phyloP scores from a whole-genome alignment of 2,888 invertebrate species.

The Lycocerus yunnanus region DNA sequence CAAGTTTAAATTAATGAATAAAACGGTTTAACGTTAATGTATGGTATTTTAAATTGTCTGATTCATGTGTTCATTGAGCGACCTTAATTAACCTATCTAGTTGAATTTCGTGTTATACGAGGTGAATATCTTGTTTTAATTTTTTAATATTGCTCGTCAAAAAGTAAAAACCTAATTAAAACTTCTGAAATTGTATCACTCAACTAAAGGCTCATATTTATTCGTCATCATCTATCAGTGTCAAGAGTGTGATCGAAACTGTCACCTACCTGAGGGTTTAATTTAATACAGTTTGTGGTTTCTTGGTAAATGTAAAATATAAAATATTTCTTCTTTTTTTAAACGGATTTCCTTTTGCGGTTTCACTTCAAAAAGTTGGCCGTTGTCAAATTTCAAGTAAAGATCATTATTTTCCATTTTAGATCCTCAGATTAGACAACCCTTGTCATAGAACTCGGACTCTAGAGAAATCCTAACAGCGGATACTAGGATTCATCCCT shows the following conservation, averaged over 20 bases:
- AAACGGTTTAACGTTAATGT: constrained; percentile 15
- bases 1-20: constrained; percentile 6
- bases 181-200: constrained; percentile 27
- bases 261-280: constrained; percentile 25
- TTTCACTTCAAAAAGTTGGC: constrained; percentile 39
- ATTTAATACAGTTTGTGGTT: constrained; percentile 28
- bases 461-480: constrained; percentile 33
- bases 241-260: constrained; percentile 26
- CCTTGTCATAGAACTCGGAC: constrained; percentile 35
- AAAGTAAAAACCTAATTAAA: constrained; percentile 26
- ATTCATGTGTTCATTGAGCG: constrained; percentile 21
- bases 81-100: constrained; percentile 25
- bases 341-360: not conserved
- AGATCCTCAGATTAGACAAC: constrained; percentile 39
- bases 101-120: constrained; percentile 13
- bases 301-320: constrained; percentile 35
- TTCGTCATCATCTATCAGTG: constrained; percentile 31
- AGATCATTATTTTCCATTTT: constrained; percentile 41
- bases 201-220: constrained; percentile 26
- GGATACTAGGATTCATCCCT: constrained; percentile 31
- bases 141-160: constrained; percentile 12
- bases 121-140: constrained; percentile 16
- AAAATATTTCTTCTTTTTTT: constrained; percentile 24
- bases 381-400: constrained; percentile 45
- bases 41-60: constrained; percentile 21